A percentile compares a stretch with the other conserved stretches of the same genome.
Evolutionary conservation across 2,797 vertebrate species (phyloP).

Genomic region (Coranthus polyacanthus): DNA sequence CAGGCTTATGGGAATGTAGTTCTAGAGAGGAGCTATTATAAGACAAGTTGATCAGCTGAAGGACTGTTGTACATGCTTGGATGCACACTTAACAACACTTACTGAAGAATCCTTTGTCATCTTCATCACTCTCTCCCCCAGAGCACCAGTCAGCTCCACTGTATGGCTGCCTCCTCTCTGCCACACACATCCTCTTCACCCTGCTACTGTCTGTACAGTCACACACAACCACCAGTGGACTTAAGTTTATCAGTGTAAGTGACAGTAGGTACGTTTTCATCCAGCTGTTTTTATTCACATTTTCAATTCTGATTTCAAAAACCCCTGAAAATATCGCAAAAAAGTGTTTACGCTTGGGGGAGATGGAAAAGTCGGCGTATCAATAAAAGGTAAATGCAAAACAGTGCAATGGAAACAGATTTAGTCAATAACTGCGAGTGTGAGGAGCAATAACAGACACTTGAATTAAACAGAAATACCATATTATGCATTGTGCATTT

Average conservation of each 20-base stretch:
- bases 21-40: conserved; percentile 24
- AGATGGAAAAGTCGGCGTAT: too few species aligned
- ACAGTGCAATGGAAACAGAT: too few species aligned
- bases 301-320: too few species aligned
- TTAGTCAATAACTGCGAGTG: too few species aligned
- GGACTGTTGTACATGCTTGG: conserved; percentile 30
- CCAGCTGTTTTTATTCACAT: too few species aligned
- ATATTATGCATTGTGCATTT: too few species aligned
- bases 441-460: too few species aligned
- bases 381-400: too few species aligned
- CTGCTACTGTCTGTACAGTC: conserved; percentile 80
- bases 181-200: conserved; percentile 88
- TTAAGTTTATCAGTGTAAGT: conserved; percentile 16
- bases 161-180: conserved; percentile 84
- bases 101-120: conserved; percentile 89
- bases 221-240: conserved; percentile 31
- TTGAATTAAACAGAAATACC: too few species aligned
- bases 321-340: too few species aligned
- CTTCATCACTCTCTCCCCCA: conserved; percentile 89
- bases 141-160: conserved; percentile 90
- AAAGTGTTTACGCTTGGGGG: too few species aligned
- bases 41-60: conserved; percentile 43
- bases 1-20: conserved; percentile 40
- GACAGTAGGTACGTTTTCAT: too few species aligned
- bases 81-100: conserved; percentile 71